Evolutionary conservation across 2,113 vertebrate genomes (phyloP), one percentile per base, ranked within the genome.

Genomic region (Alosa alosa): DNA sequence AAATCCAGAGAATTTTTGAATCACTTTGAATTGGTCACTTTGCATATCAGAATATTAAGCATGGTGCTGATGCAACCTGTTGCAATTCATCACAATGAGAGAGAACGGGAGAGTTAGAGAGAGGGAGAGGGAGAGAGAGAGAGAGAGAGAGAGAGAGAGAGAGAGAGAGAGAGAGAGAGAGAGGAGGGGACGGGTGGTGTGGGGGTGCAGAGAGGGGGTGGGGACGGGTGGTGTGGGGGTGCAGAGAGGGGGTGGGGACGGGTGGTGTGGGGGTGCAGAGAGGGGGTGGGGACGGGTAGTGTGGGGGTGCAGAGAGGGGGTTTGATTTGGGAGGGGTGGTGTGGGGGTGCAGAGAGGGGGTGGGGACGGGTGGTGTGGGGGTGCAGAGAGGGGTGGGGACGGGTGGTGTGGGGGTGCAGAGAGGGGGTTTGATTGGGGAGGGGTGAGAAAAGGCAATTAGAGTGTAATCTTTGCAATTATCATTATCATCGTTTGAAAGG

Each of bases 381-480:
- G n/a, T n/a, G n/a, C n/a, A n/a, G n/a, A n/a, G n/a, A n/a, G n/a
- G n/a, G n/a, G n/a, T n/a, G n/a, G n/a, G n/a, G n/a, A n/a, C n/a
- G n/a, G n/a, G n/a, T n/a, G n/a, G n/a, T n/a, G n/a, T n/a, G n/a
- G n/a, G n/a, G n/a, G n/a, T n/a, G n/a, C n/a, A 64, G 60, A 64
- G 75, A 86, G 89, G 36, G 82, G 72, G 88, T 89, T 87, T 75
- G 89, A 92, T 91, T 88, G 85, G 89, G 92, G 87, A 88, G n/a
- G 64, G 31, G 81, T 85, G 31, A 41, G 87, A 90, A 90, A 87
- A 91, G 90, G 92, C 93, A 94, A 94, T 95, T 95, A 95, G 90
- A 88, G 91, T 88, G 91, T 93, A 95, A 95, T 95, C 93, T 94
- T 93, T 93, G 92, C 94, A 93, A 95, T 95, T 94, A 94, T 89